Percentiles rank a stretch among this genome's conserved stretches.
These are phyloP conservation scores for Geothlypis trichas DNA, from an alignment of 2,113 vertebrate species.

Conservation along the genomic window DNA sequence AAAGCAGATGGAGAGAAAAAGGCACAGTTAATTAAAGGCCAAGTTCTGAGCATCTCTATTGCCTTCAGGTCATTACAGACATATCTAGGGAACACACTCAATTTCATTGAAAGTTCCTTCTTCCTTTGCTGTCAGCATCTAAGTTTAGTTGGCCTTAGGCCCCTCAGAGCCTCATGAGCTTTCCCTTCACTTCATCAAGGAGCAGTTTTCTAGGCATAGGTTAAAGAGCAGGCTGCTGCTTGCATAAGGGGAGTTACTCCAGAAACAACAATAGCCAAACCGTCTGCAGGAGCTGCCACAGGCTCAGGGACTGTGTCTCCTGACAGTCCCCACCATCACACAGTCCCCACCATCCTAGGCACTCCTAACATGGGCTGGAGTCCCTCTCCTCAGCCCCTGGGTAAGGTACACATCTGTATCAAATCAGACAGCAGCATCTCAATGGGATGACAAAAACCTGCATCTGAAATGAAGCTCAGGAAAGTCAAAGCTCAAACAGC, in stretches of 20 bases:
- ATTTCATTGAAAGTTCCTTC: background rate
- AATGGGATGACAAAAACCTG: background rate
- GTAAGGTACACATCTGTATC: background rate
- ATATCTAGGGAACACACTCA: background rate
- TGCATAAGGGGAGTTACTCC: background rate
- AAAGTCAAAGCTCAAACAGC: background rate
- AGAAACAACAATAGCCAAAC: background rate
- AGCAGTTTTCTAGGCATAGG: background rate
- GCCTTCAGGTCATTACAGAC: background rate
- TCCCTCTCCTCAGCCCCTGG: background rate
- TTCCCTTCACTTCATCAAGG: background rate
- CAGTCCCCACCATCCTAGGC: background rate
- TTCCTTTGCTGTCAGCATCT: conserved; percentile 19
- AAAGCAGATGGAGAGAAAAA: background rate
- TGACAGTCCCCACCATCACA: background rate
- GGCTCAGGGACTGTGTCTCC: background rate
- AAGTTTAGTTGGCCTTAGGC: conserved; percentile 7
- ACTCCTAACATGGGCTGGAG: background rate
- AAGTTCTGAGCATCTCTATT: background rate
- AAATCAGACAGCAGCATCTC: background rate
- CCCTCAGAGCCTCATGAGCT: conserved; percentile 18
- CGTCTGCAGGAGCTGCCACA: accelerated
- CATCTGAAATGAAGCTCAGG: background rate
- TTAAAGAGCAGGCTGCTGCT: conserved; percentile 23
- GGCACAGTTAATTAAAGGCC: conserved; percentile 9